phyloP scores from a whole-genome alignment of 2,113 vertebrate genomes.

The Arenaria interpres region DNA sequence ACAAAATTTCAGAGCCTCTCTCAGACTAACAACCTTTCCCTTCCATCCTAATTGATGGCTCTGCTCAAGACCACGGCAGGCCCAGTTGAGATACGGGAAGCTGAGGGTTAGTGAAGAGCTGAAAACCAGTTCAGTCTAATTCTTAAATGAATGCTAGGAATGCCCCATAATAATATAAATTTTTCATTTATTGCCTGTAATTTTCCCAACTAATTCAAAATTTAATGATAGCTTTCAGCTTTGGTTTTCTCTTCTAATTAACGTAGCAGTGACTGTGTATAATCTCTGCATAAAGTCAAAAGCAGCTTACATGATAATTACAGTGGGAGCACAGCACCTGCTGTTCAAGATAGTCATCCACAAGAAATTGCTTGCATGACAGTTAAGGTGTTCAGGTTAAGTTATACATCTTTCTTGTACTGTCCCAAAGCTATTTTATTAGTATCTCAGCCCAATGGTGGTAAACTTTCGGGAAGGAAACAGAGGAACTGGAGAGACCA shows the following conservation, averaged over 20 bases:
- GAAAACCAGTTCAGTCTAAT: background rate
- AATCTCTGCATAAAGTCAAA: background rate
- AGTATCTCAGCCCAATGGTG: background rate
- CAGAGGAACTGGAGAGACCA: background rate
- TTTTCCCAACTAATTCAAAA: slow-evolving; percentile 25
- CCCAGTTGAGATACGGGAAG: background rate
- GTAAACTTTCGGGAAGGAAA: background rate
- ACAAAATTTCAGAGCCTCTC: background rate
- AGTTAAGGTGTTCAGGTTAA: background rate
- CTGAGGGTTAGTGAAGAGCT: background rate
- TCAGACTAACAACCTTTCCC: background rate
- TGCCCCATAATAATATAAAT: background rate
- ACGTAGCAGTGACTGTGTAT: background rate
- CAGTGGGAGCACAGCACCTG: background rate
- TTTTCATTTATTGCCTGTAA: background rate
- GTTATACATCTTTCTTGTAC: background rate
- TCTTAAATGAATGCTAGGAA: background rate
- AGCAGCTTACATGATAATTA: slow-evolving; percentile 3
- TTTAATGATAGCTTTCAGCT: slow-evolving; percentile 21
- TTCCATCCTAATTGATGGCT: background rate
- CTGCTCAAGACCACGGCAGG: background rate
- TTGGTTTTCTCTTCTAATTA: slow-evolving; percentile 20
- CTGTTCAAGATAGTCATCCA: background rate
- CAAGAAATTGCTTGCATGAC: background rate
- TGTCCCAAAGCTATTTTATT: background rate